A percentile compares a stretch with the other conserved stretches of the same genome.
These are phyloP conservation scores for Passer montanus DNA, from an alignment of 2,113 vertebrate species.

Conservation along the genomic window DNA sequence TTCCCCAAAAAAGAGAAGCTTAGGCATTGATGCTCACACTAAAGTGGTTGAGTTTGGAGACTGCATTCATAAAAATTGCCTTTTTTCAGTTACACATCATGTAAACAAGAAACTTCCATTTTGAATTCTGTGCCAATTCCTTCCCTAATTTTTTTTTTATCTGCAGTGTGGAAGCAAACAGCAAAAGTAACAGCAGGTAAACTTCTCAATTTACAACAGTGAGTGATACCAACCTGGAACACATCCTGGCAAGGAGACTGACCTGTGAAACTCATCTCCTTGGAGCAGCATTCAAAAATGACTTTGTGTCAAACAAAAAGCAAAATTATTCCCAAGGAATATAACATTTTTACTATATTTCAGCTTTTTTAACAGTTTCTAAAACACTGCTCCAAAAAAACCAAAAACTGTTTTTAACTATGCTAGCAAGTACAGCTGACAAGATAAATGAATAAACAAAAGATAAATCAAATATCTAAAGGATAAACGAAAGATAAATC, in stretches of 20 bases:
- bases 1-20: not conserved
- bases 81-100: not conserved
- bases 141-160: not conserved
- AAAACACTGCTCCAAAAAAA: not conserved
- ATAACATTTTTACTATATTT: not conserved
- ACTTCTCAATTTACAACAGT: not conserved
- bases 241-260: not conserved
- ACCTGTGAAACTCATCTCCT: not conserved
- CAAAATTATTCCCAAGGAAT: not conserved
- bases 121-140: not conserved
- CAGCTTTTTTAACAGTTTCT: not conserved
- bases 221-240: not conserved
- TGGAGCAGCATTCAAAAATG: not conserved
- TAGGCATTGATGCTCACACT: not conserved
- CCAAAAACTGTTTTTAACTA: not conserved
- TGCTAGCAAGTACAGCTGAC: not conserved
- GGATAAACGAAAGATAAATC: not conserved
- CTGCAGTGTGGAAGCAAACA: not conserved
- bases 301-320: not conserved
- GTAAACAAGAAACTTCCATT: not conserved
- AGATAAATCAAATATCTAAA: not conserved
- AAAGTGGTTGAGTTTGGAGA: not conserved
- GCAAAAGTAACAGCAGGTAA: not conserved
- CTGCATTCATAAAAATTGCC: not conserved
- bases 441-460: not conserved